Evolutionary conservation across 1,140 invertebrate species (phyloP).

Genomic region (Scaptomyza montana): DNA sequence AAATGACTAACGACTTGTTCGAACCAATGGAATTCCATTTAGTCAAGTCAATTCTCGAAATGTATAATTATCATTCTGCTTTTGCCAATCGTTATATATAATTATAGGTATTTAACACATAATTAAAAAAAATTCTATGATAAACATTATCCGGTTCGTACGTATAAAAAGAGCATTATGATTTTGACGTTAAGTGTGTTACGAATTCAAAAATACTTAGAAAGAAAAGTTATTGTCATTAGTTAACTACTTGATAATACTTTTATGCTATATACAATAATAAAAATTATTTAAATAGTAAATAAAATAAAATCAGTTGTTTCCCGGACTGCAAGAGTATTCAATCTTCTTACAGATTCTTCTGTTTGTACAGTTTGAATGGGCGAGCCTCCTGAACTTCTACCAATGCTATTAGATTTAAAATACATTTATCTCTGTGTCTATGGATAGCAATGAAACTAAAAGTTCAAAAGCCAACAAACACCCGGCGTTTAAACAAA

Average conservation of each 20-base stretch:
- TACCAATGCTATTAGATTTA: neutral
- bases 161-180: neutral
- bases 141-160: neutral
- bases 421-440: constrained; percentile 3
- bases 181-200: too few relatives aligned
- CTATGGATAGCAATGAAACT: constrained; percentile 12
- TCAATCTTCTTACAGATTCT: neutral
- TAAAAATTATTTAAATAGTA: too few relatives aligned
- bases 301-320: too few relatives aligned
- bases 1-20: too few relatives aligned
- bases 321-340: neutral
- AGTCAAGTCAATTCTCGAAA: neutral
- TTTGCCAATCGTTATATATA: neutral
- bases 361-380: constrained; percentile 6
- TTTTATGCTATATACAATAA: too few relatives aligned
- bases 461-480: constrained; percentile 70
- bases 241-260: too few relatives aligned
- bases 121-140: neutral
- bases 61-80: neutral
- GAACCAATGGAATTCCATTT: neutral
- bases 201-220: too few relatives aligned
- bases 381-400: constrained; percentile 29
- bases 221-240: too few relatives aligned
- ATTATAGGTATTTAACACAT: neutral
- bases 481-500: constrained; percentile 58